phyloP scores from a whole-genome alignment of 2,888 invertebrate genomes.

The Eupithecia subumbrata region DNA sequence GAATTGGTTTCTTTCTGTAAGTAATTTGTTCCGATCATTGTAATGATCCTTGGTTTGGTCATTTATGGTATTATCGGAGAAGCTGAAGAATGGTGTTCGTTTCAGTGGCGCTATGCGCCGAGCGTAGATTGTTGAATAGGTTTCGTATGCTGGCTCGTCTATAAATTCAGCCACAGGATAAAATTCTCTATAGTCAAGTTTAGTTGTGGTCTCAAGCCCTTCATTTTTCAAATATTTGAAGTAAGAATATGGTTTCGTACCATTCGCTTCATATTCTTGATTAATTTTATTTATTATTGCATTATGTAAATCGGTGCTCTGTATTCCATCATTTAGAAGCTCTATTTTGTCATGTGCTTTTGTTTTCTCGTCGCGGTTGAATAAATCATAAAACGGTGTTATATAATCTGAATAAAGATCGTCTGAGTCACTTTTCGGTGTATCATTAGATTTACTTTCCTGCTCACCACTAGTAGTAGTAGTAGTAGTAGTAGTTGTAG shows the following conservation, averaged over 20 bases:
- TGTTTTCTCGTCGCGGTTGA: slow-evolving; percentile 7
- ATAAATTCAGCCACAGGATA: background rate
- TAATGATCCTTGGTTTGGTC: background rate
- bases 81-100: background rate
- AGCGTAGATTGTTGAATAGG: background rate
- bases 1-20: background rate
- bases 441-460: background rate
- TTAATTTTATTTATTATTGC: background rate
- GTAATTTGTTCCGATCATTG: background rate
- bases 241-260: background rate
- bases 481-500: background rate
- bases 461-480: background rate
- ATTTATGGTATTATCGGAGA: background rate
- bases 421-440: background rate
- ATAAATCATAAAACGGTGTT: slow-evolving; percentile 8
- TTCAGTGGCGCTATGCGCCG: background rate
- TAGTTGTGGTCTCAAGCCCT: background rate
- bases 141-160: background rate
- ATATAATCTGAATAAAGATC: background rate
- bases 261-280: background rate
- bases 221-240: background rate
- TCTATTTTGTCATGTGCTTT: background rate
- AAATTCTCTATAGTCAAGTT: background rate
- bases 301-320: background rate
- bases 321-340: background rate